Evolutionary conservation across 37 sponge, comb jelly and placozoan species (phyloP).

Genomic region (Spongilla lacustris): DNA sequence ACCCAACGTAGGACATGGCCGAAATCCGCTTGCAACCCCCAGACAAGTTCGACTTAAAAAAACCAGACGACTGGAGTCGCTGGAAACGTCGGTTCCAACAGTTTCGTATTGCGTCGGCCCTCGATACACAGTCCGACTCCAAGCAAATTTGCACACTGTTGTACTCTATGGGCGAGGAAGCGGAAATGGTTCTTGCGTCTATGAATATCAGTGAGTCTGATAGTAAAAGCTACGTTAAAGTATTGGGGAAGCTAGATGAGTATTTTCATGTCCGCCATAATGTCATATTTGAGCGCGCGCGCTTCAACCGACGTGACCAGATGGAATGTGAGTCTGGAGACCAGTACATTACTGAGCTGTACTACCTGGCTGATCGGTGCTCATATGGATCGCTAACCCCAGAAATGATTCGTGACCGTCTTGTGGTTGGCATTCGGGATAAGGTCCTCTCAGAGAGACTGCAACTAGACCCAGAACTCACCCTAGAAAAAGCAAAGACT

Average conservation of each 20-base stretch:
- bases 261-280: constrained; percentile 38
- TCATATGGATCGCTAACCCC: constrained; percentile 22
- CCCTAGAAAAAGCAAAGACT: constrained; percentile 49
- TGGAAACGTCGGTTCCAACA: constrained; percentile 26
- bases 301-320: constrained; percentile 35
- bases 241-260: constrained; percentile 20
- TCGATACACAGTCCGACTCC: constrained; percentile 8
- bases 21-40: constrained; percentile 20
- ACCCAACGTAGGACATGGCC: constrained; percentile 16
- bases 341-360: constrained; percentile 25
- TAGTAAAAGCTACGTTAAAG: constrained; percentile 19
- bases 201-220: constrained; percentile 33
- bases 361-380: constrained; percentile 24
- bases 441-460: constrained; percentile 15
- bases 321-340: constrained; percentile 9
- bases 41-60: too few relatives aligned
- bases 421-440: constrained; percentile 52
- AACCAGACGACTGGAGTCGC: constrained; percentile 27
- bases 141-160: constrained; percentile 39
- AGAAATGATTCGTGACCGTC: constrained; percentile 30
- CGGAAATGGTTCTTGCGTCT: constrained; percentile 30
- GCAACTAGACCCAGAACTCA: constrained; percentile 40
- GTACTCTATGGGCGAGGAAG: constrained; percentile 49
- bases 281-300: too few relatives aligned
- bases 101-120: constrained; percentile 34